A percentile compares a stretch with the other conserved stretches of the same genome.
phyloP scores from a whole-genome alignment of 2,113 vertebrate genomes.

The Zapornia atra region DNA sequence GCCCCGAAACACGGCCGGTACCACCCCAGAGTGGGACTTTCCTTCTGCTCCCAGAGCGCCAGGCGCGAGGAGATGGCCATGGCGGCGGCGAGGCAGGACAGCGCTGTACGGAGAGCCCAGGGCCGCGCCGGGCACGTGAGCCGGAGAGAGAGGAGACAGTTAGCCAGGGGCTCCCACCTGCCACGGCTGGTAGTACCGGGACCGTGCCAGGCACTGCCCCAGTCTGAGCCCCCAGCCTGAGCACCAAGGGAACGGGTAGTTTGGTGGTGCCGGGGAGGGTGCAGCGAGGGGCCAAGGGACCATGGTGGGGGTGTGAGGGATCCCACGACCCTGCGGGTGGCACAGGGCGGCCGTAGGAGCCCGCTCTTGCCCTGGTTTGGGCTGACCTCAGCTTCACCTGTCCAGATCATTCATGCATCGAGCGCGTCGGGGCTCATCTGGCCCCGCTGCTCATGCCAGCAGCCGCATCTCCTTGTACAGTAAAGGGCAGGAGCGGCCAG shows the following conservation, averaged over 20 bases:
- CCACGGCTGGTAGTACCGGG: neutral
- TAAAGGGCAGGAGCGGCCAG: conserved; percentile 53
- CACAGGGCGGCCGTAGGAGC: neutral
- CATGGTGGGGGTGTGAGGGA: no score
- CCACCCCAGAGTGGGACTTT: conserved; percentile 73
- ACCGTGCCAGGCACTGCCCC: neutral
- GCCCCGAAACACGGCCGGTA: neutral
- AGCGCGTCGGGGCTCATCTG: neutral
- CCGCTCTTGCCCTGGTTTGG: neutral
- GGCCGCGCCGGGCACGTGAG: neutral
- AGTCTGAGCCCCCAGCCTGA: neutral
- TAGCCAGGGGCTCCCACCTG: neutral
- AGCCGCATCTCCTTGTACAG: conserved; percentile 53
- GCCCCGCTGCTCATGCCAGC: neutral
- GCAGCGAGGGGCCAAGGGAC: fast-evolving
- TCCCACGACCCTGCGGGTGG: neutral
- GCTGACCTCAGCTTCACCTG: conserved; percentile 33
- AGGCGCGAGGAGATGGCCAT: conserved; percentile 97
- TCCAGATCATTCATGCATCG: conserved; percentile 40
- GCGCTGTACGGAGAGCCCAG: neutral
- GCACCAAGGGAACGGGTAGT: fast-evolving
- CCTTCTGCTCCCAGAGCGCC: conserved; percentile 98
- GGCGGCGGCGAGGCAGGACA: neutral
- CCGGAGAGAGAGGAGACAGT: conserved; percentile 34
- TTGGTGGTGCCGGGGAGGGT: fast-evolving